Conservation (phyloP, 2,113 vertebrate species). For the Lepus americanus region DNA sequence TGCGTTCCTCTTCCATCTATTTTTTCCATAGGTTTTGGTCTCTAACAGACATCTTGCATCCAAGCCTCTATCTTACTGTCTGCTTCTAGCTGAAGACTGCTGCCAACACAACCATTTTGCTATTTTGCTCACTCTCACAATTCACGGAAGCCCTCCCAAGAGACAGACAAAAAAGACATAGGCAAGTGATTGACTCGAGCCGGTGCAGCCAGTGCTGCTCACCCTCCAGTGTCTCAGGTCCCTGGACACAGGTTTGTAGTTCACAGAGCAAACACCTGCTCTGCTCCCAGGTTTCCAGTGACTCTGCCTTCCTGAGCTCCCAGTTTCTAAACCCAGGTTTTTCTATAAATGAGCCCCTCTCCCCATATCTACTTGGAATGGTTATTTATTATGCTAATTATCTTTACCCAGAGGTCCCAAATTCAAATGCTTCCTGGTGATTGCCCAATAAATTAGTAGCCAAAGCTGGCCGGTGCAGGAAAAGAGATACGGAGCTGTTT, state of each 20-base stretch:
- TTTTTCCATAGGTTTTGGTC: not conserved
- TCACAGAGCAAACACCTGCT: not conserved
- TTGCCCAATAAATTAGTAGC: not conserved
- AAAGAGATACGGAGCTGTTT: not conserved
- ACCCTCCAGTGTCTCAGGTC: not conserved
- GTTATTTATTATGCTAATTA: not conserved
- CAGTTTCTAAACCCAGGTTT: slow-evolving; percentile 25
- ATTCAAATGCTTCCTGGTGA: not conserved
- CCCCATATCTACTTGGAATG: not conserved
- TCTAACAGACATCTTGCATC: not conserved
- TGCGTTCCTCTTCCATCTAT: not conserved
- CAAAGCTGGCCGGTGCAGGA: not conserved
- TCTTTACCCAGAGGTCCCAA: not conserved
- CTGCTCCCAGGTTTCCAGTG: not conserved
- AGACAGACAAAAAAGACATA: not conserved
- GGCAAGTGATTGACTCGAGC: not conserved
- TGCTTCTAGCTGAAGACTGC: not conserved
- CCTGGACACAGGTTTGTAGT: not conserved
- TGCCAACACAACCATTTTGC: not conserved
- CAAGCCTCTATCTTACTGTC: not conserved
- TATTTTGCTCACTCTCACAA: not conserved
- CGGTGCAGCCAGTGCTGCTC: not conserved
- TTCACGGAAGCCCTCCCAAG: not conserved
- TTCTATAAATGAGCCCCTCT: not conserved
- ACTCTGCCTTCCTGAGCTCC: not conserved